Percentiles rank a stretch among this genome's conserved stretches.
Conservation (phyloP, 2,113 vertebrate species). For the Nestor notabilis region DNA sequence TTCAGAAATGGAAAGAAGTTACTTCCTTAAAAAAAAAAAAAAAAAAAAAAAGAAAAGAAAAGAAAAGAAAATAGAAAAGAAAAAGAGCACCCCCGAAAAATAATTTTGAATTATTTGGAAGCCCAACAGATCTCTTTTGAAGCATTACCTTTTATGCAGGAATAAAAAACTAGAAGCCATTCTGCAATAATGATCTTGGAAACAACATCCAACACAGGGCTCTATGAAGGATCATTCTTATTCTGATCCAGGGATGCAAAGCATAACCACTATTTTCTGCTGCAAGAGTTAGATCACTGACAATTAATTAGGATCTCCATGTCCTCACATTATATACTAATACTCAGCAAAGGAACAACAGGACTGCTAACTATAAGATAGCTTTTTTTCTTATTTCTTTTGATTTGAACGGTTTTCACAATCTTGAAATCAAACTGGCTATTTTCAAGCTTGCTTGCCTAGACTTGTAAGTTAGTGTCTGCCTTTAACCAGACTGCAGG, state of each 20-base stretch:
- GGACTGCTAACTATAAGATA: background rate
- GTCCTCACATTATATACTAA: background rate
- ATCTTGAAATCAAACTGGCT: background rate
- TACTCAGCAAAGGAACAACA: background rate
- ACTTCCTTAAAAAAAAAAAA: background rate
- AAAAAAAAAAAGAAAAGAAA: no score
- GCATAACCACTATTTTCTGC: background rate
- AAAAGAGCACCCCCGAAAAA: background rate
- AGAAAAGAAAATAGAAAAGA: background rate
- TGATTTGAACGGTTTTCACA: background rate
- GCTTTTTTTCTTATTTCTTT: background rate
- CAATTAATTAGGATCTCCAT: background rate
- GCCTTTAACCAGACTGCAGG: background rate
- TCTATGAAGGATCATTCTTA: background rate
- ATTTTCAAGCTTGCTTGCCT: background rate
- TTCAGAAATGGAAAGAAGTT: background rate
- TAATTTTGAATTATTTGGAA: background rate
- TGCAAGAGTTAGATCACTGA: background rate
- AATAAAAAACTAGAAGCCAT: background rate
- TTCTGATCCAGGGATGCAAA: background rate
- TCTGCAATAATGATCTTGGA: background rate
- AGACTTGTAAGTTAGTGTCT: fast-evolving
- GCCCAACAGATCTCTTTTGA: background rate
- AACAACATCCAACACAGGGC: background rate
- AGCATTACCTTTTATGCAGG: background rate